phyloP scores from a whole-genome alignment of 2,113 vertebrate species.

The Aepyceros melampus region DNA sequence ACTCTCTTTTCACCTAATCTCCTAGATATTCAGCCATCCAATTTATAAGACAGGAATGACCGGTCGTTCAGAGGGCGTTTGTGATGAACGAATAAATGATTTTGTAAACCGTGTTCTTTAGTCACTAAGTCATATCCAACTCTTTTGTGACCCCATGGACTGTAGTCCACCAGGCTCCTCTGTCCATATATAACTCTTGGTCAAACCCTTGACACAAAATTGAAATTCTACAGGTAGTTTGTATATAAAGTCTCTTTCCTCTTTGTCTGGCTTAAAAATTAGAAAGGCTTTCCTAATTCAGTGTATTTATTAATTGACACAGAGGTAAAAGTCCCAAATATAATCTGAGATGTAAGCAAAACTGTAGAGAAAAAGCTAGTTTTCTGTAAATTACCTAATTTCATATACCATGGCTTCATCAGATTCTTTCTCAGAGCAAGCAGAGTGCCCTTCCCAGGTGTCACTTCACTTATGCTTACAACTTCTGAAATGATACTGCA shows the following conservation, averaged over 20 bases:
- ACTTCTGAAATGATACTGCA: constrained; percentile 34
- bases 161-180: neutral
- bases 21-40: neutral
- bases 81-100: neutral
- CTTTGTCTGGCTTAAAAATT: neutral
- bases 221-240: neutral
- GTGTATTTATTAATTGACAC: neutral
- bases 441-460: constrained; percentile 4
- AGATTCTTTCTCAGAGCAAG: neutral
- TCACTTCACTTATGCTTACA: neutral
- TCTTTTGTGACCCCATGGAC: neutral
- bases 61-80: neutral
- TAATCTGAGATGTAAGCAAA: neutral
- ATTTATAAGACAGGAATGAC: neutral
- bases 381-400: neutral
- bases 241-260: neutral
- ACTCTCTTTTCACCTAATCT: neutral
- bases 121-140: neutral
- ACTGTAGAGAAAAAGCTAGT: neutral
- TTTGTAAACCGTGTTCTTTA: neutral
- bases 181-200: neutral
- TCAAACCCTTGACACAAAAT: neutral
- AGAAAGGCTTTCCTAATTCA: neutral
- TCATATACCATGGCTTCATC: neutral
- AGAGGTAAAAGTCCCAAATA: neutral